Base-by-base conservation (phyloP, 2,888 invertebrate genomes). In the Xanthia icteritia region DNA sequence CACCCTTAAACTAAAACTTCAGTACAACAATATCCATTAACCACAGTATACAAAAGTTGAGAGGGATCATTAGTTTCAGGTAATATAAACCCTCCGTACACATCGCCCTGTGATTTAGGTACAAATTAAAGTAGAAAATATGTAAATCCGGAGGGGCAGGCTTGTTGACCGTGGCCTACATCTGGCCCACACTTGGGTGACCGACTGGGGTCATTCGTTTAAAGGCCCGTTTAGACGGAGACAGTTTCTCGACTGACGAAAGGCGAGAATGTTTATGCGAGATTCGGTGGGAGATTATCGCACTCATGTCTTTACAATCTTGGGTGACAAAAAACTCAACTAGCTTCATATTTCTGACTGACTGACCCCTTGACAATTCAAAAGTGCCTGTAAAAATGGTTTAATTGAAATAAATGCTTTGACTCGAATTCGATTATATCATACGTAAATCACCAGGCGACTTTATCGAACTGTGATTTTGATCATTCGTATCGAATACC, bases 121-220 rank as follows among this genome's bases (percentile, higher is more conserved):
- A 69, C 76, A 87, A 89, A 89, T 88, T 86, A 84, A 82, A 82
- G 81, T 83, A 45, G 86, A 84, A 89, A 89, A 83, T 89, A 89
- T 88, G 85, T 82, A 83, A 89, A 89, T 89, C 71, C 54, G 68
- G 68, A 76, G 48, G 69, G 75, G 69, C 15, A 51, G 64, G 81
- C 69, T 73, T 76, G 82, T 74, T 85, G 85, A 70, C 76, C 67
- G 71, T 81, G 81, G 69, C 85, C 83, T 85, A 86, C 76, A 79
- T 80, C 27, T 73, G 76, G 69, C 36, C 56, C 61, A 66, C 61
- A 78, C 78, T 70, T 67, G 36, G 70, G 61, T 83, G 76, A 77
- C 83, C 76, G 20, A 76, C 72, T 60, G 76, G 70, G 83, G 88
- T 84, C 89, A 81, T 86, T 87, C 85, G 80, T 86, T 89, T 73